These are phyloP conservation scores for Montifringilla adamsi DNA, from an alignment of 2,113 vertebrate genomes.

Conservation along the genomic window DNA sequence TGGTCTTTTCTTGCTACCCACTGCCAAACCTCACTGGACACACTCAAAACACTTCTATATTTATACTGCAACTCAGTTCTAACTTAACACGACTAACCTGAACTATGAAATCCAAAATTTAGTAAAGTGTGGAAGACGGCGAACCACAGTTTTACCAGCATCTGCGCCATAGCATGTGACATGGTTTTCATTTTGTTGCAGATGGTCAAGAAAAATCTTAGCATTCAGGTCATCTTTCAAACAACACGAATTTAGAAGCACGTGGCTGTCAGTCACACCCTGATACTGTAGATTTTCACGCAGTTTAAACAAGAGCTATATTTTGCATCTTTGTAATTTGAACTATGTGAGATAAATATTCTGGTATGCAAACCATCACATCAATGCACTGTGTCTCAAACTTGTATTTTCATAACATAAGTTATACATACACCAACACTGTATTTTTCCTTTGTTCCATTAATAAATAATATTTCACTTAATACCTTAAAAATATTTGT, in stretches of 20 bases:
- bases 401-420: neutral
- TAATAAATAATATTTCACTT: neutral
- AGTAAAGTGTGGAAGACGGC: neutral
- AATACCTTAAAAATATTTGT: neutral
- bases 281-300: neutral
- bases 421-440: neutral
- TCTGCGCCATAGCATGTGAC: neutral
- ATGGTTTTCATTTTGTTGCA: neutral
- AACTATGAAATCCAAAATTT: neutral
- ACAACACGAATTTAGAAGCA: neutral
- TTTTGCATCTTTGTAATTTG: neutral
- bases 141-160: neutral
- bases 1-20: neutral
- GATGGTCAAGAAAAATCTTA: neutral
- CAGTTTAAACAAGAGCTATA: slow-evolving; percentile 2
- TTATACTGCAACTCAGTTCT: neutral
- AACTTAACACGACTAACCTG: neutral
- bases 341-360: neutral
- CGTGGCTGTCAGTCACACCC: neutral
- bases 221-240: neutral
- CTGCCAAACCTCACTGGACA: neutral
- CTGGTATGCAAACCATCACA: neutral
- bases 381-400: neutral
- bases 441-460: neutral
- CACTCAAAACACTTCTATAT: neutral